These are phyloP conservation scores for Abscondita cerata DNA, from an alignment of 2,888 invertebrate species.

Conservation along the genomic window DNA sequence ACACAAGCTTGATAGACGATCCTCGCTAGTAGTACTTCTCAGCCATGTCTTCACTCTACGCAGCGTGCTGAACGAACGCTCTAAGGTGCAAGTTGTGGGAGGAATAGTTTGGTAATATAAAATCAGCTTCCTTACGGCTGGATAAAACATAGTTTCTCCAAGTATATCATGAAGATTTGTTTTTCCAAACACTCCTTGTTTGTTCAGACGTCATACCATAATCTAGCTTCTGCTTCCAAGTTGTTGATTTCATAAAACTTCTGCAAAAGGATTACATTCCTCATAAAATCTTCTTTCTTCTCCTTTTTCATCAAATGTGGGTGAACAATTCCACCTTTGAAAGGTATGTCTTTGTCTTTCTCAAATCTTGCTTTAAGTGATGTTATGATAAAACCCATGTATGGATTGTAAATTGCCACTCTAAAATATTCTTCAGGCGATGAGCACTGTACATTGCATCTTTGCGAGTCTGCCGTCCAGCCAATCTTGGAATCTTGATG, in stretches of 20 bases:
- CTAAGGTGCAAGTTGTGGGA: background rate
- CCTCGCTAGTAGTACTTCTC: background rate
- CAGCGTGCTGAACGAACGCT: conserved; percentile 2
- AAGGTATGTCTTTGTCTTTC: too few relatives aligned
- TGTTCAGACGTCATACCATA: too few relatives aligned
- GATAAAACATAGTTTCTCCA: background rate
- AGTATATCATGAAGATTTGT: background rate
- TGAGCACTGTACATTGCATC: too few relatives aligned
- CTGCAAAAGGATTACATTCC: background rate
- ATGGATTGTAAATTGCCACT: too few relatives aligned
- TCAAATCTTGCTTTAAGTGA: background rate
- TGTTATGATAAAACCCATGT: background rate
- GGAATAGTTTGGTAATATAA: background rate
- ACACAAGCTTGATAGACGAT: conserved; percentile 4
- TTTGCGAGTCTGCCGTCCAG: background rate
- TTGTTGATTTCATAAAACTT: too few relatives aligned
- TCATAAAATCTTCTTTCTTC: too few relatives aligned
- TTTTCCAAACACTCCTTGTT: too few relatives aligned
- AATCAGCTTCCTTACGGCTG: background rate
- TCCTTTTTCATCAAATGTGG: too few relatives aligned
- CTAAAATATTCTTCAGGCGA: too few relatives aligned
- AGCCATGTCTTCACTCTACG: conserved; percentile 1
- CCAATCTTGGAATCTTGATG: background rate
- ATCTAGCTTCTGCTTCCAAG: too few relatives aligned
- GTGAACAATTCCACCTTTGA: too few relatives aligned